Conservation (phyloP, 2,113 vertebrate species). For the Erythrocercus mccallii region DNA sequence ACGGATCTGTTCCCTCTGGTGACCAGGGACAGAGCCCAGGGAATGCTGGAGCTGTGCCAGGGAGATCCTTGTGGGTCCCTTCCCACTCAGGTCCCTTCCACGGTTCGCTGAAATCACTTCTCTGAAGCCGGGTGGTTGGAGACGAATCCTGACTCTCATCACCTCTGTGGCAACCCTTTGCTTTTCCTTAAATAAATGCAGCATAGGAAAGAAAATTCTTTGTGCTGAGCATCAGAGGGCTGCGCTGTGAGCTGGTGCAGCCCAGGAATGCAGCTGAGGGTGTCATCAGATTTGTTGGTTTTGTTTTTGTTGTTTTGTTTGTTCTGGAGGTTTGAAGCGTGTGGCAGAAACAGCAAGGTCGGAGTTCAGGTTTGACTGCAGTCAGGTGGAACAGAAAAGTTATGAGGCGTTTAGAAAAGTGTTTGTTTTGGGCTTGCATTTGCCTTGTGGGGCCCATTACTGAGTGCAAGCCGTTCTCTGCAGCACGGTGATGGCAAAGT, state of each 20-base stretch:
- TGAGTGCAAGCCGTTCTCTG: accelerated
- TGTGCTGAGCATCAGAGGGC: neutral
- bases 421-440: neutral
- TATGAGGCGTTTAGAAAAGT: neutral
- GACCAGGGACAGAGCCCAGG: neutral
- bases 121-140: neutral
- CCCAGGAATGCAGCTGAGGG: neutral
- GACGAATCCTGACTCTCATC: neutral
- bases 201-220: neutral
- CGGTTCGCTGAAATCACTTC: neutral
- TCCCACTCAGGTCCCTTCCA: neutral
- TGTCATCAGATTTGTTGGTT: neutral
- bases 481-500: neutral
- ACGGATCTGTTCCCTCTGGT: neutral
- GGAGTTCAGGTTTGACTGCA: neutral
- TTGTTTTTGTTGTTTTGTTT: no score
- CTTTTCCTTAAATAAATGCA: neutral
- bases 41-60: neutral
- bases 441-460: constrained; percentile 18
- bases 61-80: no score
- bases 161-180: neutral
- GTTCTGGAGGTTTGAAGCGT: neutral
- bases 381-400: neutral
- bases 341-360: neutral
- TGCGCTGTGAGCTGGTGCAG: neutral